Conservation (phyloP, 2,888 invertebrate genomes). For the Synanthedon tipuliformis region DNA sequence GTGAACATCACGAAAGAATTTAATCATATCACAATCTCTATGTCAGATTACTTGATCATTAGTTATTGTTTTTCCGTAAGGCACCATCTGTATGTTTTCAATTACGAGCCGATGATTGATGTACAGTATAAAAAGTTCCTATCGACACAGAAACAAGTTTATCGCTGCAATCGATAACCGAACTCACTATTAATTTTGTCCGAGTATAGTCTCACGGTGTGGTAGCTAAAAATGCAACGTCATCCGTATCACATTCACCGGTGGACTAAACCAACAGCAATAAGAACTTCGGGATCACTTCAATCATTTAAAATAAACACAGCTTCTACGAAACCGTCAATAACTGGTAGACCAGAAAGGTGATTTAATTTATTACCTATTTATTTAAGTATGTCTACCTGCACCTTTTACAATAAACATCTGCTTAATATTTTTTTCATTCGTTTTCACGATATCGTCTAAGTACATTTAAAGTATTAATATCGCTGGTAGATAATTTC, state of each 20-base stretch:
- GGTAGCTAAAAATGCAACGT: slow-evolving; percentile 42
- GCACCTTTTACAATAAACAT: too few relatives aligned
- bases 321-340: slow-evolving; percentile 33
- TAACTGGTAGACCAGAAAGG: not conserved
- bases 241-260: slow-evolving; percentile 47
- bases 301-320: slow-evolving; percentile 60
- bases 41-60: slow-evolving; percentile 18
- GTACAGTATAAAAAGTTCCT: slow-evolving; percentile 30
- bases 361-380: not conserved
- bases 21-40: slow-evolving; percentile 11
- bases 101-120: slow-evolving; percentile 54
- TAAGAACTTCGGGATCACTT: slow-evolving; percentile 43
- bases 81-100: slow-evolving; percentile 51
- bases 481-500: not conserved
- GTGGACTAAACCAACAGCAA: slow-evolving; percentile 13
- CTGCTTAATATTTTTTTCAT: not conserved
- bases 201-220: slow-evolving; percentile 27
- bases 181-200: slow-evolving; percentile 53
- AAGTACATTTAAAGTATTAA: not conserved
- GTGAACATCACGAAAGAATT: slow-evolving; percentile 9
- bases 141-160: slow-evolving; percentile 52
- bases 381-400: not conserved
- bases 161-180: slow-evolving; percentile 50
- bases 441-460: not conserved
- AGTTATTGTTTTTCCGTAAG: slow-evolving; percentile 37